A percentile compares a stretch with the other conserved stretches of the same genome.
Evolutionary conservation across 2,888 invertebrate genomes (phyloP).

Genomic region (Drosophila glabriapex): DNA sequence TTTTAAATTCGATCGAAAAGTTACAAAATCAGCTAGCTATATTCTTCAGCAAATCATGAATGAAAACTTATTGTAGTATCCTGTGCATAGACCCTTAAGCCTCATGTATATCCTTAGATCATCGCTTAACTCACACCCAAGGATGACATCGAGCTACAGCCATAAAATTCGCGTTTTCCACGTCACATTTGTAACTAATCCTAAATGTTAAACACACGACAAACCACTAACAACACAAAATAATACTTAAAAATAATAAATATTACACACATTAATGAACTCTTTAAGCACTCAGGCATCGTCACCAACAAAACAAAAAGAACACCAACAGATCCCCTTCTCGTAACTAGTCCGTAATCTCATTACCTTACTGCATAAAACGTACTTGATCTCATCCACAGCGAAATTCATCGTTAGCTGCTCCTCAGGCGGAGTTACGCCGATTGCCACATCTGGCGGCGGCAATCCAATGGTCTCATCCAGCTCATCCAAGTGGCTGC

Average conservation of each 20-base stretch:
- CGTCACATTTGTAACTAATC: conserved; percentile 23
- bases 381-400: conserved; percentile 83
- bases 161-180: conserved; percentile 4
- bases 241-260: conserved; percentile 1
- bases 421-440: conserved; percentile 59
- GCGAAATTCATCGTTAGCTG: conserved; percentile 72
- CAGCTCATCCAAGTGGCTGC: conserved; percentile 84
- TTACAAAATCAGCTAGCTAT: not conserved
- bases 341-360: conserved; percentile 60
- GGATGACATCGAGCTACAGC: conserved; percentile 23
- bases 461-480: conserved; percentile 73
- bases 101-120: conserved; percentile 27
- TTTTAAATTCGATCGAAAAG: not conserved
- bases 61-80: not conserved
- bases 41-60: not conserved
- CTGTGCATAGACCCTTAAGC: conserved; percentile 36
- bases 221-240: conserved; percentile 7
- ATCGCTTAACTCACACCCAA: conserved; percentile 22
- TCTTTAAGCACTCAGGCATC: not conserved
- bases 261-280: conserved; percentile 20
- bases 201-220: conserved; percentile 2
- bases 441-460: conserved; percentile 31
- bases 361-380: conserved; percentile 85
- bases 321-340: conserved; percentile 8
- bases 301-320: not conserved